phyloP scores from a whole-genome alignment of 2,888 invertebrate species.

The Chelonus formosanus region DNA sequence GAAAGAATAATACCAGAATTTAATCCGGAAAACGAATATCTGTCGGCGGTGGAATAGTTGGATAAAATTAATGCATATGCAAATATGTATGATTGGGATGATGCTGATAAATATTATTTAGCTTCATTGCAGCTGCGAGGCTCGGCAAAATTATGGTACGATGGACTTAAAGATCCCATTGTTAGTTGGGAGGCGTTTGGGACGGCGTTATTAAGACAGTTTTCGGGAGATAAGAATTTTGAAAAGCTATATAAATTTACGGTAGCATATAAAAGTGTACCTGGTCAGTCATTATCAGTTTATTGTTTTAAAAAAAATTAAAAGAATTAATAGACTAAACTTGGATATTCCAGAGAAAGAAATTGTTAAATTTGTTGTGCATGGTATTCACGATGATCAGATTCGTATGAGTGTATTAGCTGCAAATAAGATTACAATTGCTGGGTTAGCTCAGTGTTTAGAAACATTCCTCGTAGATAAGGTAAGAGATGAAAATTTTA shows the following conservation, averaged over 20 bases:
- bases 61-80: conserved; percentile 13
- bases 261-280: conserved; percentile 7
- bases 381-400: conserved; percentile 28
- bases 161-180: too few relatives aligned
- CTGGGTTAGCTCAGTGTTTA: neutral
- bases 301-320: conserved; percentile 26
- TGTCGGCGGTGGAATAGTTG: conserved; percentile 13
- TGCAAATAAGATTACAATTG: conserved; percentile 1
- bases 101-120: conserved; percentile 16
- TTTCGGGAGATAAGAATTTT: conserved; percentile 16
- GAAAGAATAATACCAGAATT: conserved; percentile 15
- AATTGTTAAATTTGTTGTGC: conserved; percentile 22
- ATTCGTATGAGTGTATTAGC: conserved; percentile 11
- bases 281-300: conserved; percentile 17
- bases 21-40: neutral
- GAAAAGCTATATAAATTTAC: conserved; percentile 20
- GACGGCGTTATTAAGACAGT: conserved; percentile 6
- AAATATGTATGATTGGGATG: conserved; percentile 13
- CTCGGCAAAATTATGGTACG: conserved; percentile 14
- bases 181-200: conserved; percentile 20
- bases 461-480: neutral
- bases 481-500: neutral
- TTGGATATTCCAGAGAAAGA: conserved; percentile 23
- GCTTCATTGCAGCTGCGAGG: conserved; percentile 6
- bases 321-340: conserved; percentile 15